Percentiles rank a stretch among this genome's conserved stretches.
phyloP scores from a whole-genome alignment of 2,797 vertebrate species.

The Gephyroberyx darwinii region DNA sequence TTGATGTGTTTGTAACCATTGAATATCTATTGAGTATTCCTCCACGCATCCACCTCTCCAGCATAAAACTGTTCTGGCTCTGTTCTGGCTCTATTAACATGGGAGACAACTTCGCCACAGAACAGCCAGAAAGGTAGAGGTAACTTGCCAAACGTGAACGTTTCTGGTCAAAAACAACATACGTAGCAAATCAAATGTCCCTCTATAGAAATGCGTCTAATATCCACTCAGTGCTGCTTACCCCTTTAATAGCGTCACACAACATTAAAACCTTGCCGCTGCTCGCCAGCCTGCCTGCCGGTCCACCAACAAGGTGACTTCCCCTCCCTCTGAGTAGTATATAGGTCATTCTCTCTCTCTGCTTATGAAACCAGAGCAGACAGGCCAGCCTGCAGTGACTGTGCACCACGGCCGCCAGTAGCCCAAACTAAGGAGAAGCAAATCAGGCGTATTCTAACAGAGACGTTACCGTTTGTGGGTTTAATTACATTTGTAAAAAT shows the following conservation, averaged over 20 bases:
- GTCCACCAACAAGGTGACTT: conserved; percentile 83
- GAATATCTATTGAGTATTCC: conserved; percentile 44
- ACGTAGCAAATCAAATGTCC: conserved; percentile 19
- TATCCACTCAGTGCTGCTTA: conserved; percentile 47
- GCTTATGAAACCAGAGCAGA: conserved; percentile 81
- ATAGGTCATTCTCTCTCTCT: conserved; percentile 78
- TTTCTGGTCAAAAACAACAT: conserved; percentile 39
- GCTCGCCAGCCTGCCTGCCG: conserved; percentile 62
- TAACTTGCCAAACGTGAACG: conserved; percentile 1
- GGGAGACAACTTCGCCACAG: conserved; percentile 26
- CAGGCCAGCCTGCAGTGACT: conserved; percentile 75
- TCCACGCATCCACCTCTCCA: conserved; percentile 37
- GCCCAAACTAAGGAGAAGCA: conserved; percentile 62
- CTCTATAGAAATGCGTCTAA: conserved; percentile 44
- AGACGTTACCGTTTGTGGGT: conserved; percentile 20
- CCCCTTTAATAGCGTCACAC: conserved; percentile 61
- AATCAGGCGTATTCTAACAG: conserved; percentile 41
- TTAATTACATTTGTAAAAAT: background rate
- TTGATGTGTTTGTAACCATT: conserved; percentile 56
- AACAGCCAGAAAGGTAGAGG: background rate
- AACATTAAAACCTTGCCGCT: conserved; percentile 62
- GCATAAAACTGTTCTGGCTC: conserved; percentile 10
- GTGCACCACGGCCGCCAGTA: conserved; percentile 69
- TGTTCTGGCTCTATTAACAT: conserved; percentile 20
- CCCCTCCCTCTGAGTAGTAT: conserved; percentile 78